Conservation (phyloP, 2,797 vertebrate genomes). For the Coracias cyanogaster region DNA sequence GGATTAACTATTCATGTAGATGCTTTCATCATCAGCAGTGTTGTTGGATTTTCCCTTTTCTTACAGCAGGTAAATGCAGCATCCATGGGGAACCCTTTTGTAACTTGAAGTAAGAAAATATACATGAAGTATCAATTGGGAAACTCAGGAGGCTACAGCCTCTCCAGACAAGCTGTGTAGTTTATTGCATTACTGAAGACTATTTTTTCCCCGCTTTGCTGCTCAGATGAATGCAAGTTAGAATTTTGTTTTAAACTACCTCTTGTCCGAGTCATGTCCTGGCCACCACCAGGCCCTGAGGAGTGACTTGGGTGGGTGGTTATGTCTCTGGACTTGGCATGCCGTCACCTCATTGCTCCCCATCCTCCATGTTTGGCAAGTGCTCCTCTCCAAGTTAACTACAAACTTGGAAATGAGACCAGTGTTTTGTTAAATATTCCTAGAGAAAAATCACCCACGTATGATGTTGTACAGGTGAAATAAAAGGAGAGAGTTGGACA, state of each 20-base stretch:
- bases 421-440: not conserved
- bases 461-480: not conserved
- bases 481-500: not conserved
- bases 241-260: not conserved
- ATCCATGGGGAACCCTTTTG: not conserved
- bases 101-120: not conserved
- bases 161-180: not conserved
- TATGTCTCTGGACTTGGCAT: not conserved
- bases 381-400: not conserved
- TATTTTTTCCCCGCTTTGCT: not conserved
- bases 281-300: not conserved
- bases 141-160: not conserved
- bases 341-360: rapidly evolving
- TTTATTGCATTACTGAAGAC: not conserved
- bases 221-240: not conserved
- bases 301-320: not conserved
- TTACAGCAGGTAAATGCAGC: not conserved
- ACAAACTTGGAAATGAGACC: not conserved
- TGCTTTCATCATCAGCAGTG: not conserved
- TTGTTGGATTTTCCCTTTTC: not conserved
- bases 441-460: not conserved
- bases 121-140: not conserved
- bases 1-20: not conserved
- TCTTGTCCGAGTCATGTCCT: not conserved
- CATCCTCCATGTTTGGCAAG: not conserved